These are phyloP conservation scores for Adrianichthys oophorus DNA, from an alignment of 2,797 vertebrate species.

Conservation along the genomic window DNA sequence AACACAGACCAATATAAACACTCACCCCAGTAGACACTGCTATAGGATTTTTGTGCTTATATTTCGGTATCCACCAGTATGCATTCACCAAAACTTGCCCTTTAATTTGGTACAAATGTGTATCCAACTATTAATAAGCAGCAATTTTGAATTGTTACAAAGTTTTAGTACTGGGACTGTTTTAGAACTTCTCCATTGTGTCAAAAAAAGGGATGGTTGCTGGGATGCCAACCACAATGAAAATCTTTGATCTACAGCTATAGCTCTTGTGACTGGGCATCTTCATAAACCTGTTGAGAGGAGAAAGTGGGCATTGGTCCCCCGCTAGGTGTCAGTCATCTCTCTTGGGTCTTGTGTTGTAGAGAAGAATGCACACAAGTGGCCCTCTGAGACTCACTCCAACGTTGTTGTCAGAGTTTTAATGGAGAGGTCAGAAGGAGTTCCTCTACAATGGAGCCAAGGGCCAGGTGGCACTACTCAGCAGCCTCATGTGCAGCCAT, in stretches of 20 bases:
- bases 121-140: no score
- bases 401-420: constrained; percentile 67
- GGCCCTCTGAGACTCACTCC: constrained; percentile 68
- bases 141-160: no score
- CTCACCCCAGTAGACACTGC: no score
- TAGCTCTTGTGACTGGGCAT: constrained; percentile 45
- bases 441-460: constrained; percentile 67
- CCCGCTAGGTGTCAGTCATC: constrained; percentile 70
- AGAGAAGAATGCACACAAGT: constrained; percentile 68
- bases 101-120: no score
- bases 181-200: no score
- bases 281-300: constrained; percentile 43
- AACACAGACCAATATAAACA: no score
- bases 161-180: no score
- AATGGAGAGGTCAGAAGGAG: constrained; percentile 76
- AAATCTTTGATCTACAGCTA: constrained; percentile 76
- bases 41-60: no score
- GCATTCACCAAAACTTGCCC: no score
- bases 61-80: no score
- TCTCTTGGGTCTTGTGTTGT: constrained; percentile 65
- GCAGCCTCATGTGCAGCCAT: constrained; percentile 75
- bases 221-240: constrained; percentile 67
- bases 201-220: constrained; percentile 43
- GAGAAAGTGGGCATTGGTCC: constrained; percentile 35
- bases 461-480: constrained; percentile 82